Base-by-base conservation (phyloP, 2,888 invertebrate species). In the Dione juno region DNA sequence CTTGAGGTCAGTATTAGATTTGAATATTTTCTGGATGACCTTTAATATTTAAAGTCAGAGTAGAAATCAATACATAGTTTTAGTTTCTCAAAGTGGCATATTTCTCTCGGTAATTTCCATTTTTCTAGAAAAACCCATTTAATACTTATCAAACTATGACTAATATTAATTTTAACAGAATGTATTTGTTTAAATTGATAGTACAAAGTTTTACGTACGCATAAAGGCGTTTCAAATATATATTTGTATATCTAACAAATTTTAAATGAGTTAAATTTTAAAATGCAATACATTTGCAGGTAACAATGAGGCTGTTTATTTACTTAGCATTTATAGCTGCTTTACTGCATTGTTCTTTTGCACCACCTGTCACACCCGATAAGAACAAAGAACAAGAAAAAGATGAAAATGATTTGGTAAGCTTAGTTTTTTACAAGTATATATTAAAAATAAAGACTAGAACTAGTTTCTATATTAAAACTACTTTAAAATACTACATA, bases 351-450 rank as follows among this genome's bases (percentile, higher is more conserved):
- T 83, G 85, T 66, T 88, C 91, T 0, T 92, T 85, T 81, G 94
- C 94, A 21, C 93, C 95, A 19, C 95, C 95, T 0, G 95, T 95
- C 0, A 88, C 90, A 13, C 93, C 92, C 59, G 92, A 93, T 6
- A 94, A 94, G 74, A 16, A 11, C 16, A 87, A 87, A 64, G 91
- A 92, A 28, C 84, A 89, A 50, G 92, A 90, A 50, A 88, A 86
- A 77, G 91, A 92, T n/a, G 89, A 88, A 76, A 91, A 92, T 77
- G 90, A 93, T 77, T 81, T 93, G 87, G 94, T 94, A 84, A 88
- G 77, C 76, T 67, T n/a, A 53, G 0, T 13, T 53, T 53, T 21
- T 28, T 21, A 7, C 11, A 52, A 52, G 0, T 52, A 13, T 19
- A 52, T 1, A 7, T 48, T 16, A 48, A 48, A 48, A n/a, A 48